Base-by-base conservation (phyloP, 2,113 vertebrate species). In the Uropsilus gracilis region DNA sequence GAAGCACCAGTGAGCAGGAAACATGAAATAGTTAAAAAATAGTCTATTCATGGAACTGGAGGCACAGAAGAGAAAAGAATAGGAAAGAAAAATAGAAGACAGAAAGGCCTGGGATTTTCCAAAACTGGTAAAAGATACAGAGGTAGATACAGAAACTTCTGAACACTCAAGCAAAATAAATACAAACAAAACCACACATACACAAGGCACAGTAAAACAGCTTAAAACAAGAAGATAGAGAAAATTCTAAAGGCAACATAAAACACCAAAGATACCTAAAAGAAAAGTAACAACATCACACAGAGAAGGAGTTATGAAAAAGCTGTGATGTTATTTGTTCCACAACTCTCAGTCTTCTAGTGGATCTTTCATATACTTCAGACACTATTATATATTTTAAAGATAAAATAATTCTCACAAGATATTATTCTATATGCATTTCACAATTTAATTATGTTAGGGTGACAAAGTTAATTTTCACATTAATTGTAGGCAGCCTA, bases 71-170 rank as follows among this genome's bases (percentile, higher is more conserved):
- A 93, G 4, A 85, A 26, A 84, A 44, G 11, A 77, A 48, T 6
- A 77, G 12, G 46, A 11, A 24, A 30, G 26, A 10, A 44, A 37
- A 14, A 22, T 34, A 92, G 0, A 34, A 77, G 32, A 88, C 32
- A 63, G 64, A 92, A 93, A 3, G 73, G 63, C 63, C 76, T 87
- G 20, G 39, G 81, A 92, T 53, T 81, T 96, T 80, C 81, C 44
- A 34, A 75, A 75, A 83, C n/a, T 80, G 32, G 90, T 42, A n/a
- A 93, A 92, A 84, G 57, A n/a, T n/a, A 78, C 37, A 96, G 95
- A 90, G 18, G 34, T 24, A 92, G 44, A 92, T 69, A 80, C 80
- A 95, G 30, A 86, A 1, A 55, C 18, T 34, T 53, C 85, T 61
- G 46, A 83, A 78, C 63, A 95, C 50, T 46, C 46, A 86, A 73